Evolutionary conservation across 2,797 vertebrate species (phyloP).

Genomic region (Petrocephalus schoutedeni): DNA sequence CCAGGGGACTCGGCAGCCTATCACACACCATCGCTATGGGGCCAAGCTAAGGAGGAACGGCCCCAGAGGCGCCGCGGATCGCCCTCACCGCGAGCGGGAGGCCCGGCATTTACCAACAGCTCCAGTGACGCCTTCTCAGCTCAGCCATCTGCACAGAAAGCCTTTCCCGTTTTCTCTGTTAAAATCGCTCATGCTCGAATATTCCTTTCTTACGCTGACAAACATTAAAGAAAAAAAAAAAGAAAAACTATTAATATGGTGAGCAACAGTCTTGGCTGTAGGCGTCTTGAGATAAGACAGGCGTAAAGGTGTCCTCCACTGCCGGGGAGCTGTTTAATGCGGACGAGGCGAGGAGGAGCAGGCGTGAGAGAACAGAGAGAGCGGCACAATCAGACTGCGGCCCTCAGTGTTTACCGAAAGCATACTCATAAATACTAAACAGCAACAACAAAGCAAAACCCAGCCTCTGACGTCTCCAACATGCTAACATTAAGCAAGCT

Average conservation of each 20-base stretch:
- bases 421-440: background rate
- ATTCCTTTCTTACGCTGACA: background rate
- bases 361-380: background rate
- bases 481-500: background rate
- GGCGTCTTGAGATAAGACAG: background rate
- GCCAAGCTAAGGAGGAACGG: slow-evolving; percentile 55
- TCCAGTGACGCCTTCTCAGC: background rate
- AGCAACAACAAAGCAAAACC: background rate
- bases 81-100: background rate
- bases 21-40: slow-evolving; percentile 83
- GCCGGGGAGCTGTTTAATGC: background rate
- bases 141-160: background rate
- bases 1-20: slow-evolving; percentile 86
- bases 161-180: background rate
- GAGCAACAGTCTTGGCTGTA: background rate
- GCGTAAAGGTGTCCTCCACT: background rate
- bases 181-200: background rate
- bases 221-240: background rate
- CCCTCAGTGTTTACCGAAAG: background rate
- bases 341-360: background rate
- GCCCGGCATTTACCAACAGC: background rate
- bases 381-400: background rate
- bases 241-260: background rate
- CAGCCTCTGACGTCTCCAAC: background rate
- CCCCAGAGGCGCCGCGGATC: background rate